These are phyloP conservation scores for Sebastes kiyomatsui DNA, from an alignment of 2,797 vertebrate genomes.

Conservation along the genomic window DNA sequence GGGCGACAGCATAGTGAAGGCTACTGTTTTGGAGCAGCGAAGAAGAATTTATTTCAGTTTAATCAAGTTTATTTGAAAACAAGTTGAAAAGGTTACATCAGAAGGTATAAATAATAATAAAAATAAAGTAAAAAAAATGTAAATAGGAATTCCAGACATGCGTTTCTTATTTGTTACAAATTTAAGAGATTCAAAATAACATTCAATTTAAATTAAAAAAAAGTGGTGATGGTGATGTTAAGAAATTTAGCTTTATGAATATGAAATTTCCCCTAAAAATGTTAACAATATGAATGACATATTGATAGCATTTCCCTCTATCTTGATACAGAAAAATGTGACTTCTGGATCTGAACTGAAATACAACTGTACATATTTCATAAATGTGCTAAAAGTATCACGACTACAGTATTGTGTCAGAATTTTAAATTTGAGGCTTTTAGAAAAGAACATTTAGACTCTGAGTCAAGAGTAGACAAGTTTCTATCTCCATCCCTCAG, in stretches of 20 bases:
- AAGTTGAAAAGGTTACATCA: background rate
- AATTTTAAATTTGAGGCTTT: background rate
- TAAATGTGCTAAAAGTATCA: background rate
- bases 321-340: background rate
- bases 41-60: too few relatives aligned
- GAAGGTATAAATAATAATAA: background rate
- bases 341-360: background rate
- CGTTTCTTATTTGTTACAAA: background rate
- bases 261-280: background rate
- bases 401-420: background rate
- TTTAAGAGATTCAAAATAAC: background rate
- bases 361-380: background rate
- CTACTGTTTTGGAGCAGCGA: too few relatives aligned
- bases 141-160: background rate
- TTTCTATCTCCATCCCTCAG: background rate
- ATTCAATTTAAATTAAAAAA: background rate
- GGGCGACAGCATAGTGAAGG: too few relatives aligned
- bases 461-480: background rate
- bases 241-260: background rate
- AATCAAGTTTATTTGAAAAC: too few relatives aligned
- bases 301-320: background rate
- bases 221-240: background rate
- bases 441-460: background rate
- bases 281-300: background rate
- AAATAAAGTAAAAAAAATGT: background rate